Evolutionary conservation across 2,797 vertebrate species (phyloP), one percentile per base, ranked within the genome.

Genomic region (Acridotheres tristis): DNA sequence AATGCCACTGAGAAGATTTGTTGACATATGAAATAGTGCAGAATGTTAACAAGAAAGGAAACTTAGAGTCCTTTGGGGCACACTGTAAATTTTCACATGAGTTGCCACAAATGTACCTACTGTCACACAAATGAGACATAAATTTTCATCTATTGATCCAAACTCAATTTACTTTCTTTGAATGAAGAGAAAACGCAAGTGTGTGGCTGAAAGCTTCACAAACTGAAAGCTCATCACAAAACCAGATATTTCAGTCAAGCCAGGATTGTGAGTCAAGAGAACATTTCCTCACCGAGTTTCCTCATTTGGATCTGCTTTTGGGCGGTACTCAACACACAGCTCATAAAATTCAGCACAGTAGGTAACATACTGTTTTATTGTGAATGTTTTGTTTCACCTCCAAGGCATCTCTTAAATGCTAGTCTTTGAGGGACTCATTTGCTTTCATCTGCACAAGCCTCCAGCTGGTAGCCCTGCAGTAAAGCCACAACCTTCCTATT

Each of bases 401-500:
- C 47, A 69, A 89, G 85, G 82, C 69, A 91, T 84, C 57, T 45
- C 87, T 81, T 94, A 77, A 84, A 76, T 63, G 65, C 10, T 76
- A 34, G 17, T 69, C 74, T 92, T 88, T 87, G 38, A 82, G 43
- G 57, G n/a, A 85, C 34, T 57, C 34, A 61, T 83, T 89, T 78
- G 34, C 59, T 88, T 94, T 91, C 89, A 79, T 88, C 66, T 88
- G 73, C 93, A 92, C 69, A 75, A 89, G 63, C 53, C 50, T 91
- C 61, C 74, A 91, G 85, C 86, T 88, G 76, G 83, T 95, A 93
- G 63, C 67, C 89, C 78, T 94, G 63, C 67, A 92, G 88, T 81
- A 90, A 95, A 90, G 73, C 73, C 83, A 63, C 67, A 94, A 22
- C 67, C 53, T 91, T 78, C 76, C 59, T 57, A 12, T 90, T 87